These are phyloP conservation scores for Lynx canadensis DNA, from an alignment of 2,113 vertebrate species.

Conservation along the genomic window DNA sequence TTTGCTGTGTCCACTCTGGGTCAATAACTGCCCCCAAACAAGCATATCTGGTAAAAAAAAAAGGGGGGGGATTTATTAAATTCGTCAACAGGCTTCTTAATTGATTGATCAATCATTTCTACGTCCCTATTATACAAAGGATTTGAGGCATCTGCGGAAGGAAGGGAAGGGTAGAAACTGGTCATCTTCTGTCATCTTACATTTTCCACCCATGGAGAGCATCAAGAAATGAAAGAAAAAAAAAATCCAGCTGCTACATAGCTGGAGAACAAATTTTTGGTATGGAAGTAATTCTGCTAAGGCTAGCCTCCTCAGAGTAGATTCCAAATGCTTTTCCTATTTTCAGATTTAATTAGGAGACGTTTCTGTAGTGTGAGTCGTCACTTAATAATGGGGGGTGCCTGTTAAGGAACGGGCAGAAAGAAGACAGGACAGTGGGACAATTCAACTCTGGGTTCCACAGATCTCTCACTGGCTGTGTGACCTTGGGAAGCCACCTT, in stretches of 20 bases:
- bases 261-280: constrained; percentile 70
- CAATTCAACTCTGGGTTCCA: not conserved
- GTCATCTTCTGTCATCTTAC: not conserved
- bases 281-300: constrained; percentile 77
- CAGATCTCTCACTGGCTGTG: not conserved
- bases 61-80: not conserved
- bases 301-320: constrained; percentile 59
- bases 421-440: not conserved
- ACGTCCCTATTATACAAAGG: not conserved
- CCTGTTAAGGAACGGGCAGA: constrained; percentile 44
- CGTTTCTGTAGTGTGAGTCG: constrained; percentile 67
- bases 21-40: not conserved
- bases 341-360: constrained; percentile 72
- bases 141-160: not conserved
- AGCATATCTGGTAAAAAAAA: not conserved
- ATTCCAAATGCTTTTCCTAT: constrained; percentile 72
- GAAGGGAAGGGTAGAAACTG: not conserved
- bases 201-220: not conserved
- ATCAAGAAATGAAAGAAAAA: not conserved
- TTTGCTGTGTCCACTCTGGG: not conserved
- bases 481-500: not conserved
- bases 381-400: constrained; percentile 62
- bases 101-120: not conserved
- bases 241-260: constrained; percentile 42
- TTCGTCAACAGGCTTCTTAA: not conserved